These are phyloP conservation scores for Drosophila mercatorum DNA, from an alignment of 2,888 invertebrate genomes.

Conservation along the genomic window DNA sequence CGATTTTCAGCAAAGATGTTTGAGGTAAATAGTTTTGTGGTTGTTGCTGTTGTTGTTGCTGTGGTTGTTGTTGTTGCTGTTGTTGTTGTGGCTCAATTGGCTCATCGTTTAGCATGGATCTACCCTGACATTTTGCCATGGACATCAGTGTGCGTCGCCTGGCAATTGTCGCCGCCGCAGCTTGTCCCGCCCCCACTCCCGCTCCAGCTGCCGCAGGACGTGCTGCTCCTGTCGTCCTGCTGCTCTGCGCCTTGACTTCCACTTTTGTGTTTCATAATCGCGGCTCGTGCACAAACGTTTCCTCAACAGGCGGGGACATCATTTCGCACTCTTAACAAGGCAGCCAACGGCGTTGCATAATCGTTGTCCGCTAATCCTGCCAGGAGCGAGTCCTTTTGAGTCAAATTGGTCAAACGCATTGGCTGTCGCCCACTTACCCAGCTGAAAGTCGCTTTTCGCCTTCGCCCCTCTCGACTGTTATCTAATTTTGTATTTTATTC, in stretches of 20 bases:
- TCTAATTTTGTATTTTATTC: conserved; percentile 42
- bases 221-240: conserved; percentile 27
- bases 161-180: conserved; percentile 57
- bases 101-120: conserved; percentile 77
- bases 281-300: conserved; percentile 46
- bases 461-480: conserved; percentile 14
- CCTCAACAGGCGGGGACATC: conserved; percentile 53
- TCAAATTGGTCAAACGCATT: background rate
- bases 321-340: conserved; percentile 1
- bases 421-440: conserved; percentile 7
- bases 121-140: conserved; percentile 82
- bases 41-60: conserved; percentile 47
- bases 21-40: conserved; percentile 81
- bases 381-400: background rate
- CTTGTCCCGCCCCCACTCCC: conserved; percentile 3
- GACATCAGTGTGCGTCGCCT: conserved; percentile 78
- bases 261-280: conserved; percentile 76
- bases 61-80: conserved; percentile 37
- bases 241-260: conserved; percentile 58
- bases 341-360: conserved; percentile 63
- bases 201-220: conserved; percentile 1
- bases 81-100: conserved; percentile 46
- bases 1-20: conserved; percentile 84
- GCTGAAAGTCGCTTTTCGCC: background rate
- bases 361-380: conserved; percentile 14